These are phyloP conservation scores for Numida meleagris DNA, from an alignment of 2,113 vertebrate species.

Conservation along the genomic window DNA sequence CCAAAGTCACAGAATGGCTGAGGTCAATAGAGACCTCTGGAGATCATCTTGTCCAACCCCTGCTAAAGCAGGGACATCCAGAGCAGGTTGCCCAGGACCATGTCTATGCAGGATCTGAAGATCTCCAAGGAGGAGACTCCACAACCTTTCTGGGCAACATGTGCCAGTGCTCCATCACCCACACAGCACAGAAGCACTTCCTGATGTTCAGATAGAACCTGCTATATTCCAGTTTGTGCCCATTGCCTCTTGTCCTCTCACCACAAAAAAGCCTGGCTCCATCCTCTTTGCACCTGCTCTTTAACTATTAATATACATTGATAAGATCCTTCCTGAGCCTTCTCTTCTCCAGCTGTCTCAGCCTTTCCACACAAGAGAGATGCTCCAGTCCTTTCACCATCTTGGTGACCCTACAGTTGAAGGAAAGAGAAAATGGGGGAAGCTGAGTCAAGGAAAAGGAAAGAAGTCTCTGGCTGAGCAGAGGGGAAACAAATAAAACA, in stretches of 20 bases:
- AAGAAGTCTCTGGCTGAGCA: not conserved
- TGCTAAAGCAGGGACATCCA: not conserved
- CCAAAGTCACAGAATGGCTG: not conserved
- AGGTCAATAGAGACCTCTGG: not conserved
- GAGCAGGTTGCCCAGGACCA: not conserved
- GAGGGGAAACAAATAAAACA: not conserved
- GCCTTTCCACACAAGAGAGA: not conserved
- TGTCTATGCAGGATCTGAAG: not conserved
- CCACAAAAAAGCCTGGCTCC: not conserved
- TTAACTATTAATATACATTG: not conserved
- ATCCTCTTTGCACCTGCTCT: not conserved
- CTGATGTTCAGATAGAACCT: not conserved
- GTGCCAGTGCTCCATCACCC: not conserved
- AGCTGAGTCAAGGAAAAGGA: not conserved
- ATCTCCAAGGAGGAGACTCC: not conserved
- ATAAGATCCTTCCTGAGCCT: not conserved
- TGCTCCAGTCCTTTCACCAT: not conserved
- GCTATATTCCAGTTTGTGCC: not conserved
- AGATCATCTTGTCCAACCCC: not conserved
- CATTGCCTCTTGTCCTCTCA: not conserved
- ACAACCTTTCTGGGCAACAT: not conserved
- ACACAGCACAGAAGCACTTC: not conserved
- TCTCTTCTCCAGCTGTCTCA: not conserved
- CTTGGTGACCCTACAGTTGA: not conserved
- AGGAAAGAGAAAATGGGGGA: not conserved